Percentiles rank a stretch among this genome's conserved stretches.
These are phyloP conservation scores for Fragum whitleyi DNA, from an alignment of 2,888 invertebrate species.

Conservation along the genomic window DNA sequence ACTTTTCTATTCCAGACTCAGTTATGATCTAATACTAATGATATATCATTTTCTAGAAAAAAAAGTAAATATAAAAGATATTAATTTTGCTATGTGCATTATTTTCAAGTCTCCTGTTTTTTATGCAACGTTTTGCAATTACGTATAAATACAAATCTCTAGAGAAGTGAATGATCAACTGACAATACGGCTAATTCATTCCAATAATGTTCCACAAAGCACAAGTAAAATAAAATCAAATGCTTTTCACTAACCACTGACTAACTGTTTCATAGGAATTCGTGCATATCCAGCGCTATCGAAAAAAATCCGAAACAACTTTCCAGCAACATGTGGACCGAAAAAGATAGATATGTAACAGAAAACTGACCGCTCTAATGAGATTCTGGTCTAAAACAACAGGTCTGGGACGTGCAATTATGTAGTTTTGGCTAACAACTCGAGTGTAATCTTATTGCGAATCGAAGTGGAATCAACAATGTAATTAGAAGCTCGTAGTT, in stretches of 20 bases:
- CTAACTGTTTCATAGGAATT: background rate
- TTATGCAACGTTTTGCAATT: too few species aligned
- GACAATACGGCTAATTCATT: too few species aligned
- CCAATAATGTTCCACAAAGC: too few species aligned
- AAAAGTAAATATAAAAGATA: too few species aligned
- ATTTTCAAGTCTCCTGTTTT: too few species aligned
- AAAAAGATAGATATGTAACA: background rate
- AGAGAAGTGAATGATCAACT: too few species aligned
- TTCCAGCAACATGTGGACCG: background rate
- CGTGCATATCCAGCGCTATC: background rate
- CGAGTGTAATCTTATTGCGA: background rate
- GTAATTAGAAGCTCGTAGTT: constrained; percentile 16
- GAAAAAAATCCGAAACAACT: background rate
- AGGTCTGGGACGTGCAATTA: constrained; percentile 11
- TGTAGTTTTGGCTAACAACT: constrained; percentile 15
- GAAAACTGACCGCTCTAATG: background rate
- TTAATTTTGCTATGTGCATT: too few species aligned
- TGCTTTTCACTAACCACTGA: background rate
- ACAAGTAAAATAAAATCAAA: background rate
- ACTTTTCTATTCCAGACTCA: too few species aligned
- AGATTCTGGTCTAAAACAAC: background rate
- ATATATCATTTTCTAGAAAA: too few species aligned
- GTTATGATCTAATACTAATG: too few species aligned
- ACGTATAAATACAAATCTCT: too few species aligned
- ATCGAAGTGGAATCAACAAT: constrained; percentile 12